Base-by-base conservation (phyloP, 2,797 vertebrate genomes). In the Lagocephalus sceleratus region DNA sequence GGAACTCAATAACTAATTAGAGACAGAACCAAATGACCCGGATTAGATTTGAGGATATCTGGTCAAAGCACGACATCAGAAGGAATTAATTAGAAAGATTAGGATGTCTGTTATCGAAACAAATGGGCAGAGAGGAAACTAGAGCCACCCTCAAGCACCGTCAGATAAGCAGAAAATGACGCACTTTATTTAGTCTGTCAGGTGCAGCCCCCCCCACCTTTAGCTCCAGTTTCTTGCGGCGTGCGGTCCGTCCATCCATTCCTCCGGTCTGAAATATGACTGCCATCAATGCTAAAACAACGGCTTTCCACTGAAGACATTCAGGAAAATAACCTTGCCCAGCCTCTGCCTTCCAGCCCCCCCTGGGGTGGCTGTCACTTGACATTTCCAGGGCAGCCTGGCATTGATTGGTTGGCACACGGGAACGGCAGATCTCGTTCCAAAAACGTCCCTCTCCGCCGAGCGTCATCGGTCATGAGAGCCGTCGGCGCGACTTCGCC, bases 1-100 rank as follows among this genome's bases (percentile, higher is more conserved):
- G 19, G 71, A 85, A 74, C 67, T 83, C 83, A 69, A 85, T 89
- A 85, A 85, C 84, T 83, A 86, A 85, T 87, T 83, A 89, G 58
- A 77, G 62, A 61, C 54, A 19, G 47, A 67, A 67, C 56, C 52
- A 68, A 85, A 85, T 81, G 68, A 84, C 83, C 78, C 52, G 72
- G 75, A 85, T 87, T 84, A 73, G 78, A 81, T 81, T 73, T 69
- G 66, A 68, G 66, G 78, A 81, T 79, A 78, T 76, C 74, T 74
- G 81, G 67, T 76, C 79, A 67, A 72, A 63, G 46, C 29, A 45
- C 60, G 23, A 57, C 65, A 62, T 71, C 75, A 65, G 74, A 66
- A 79, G 60, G 71, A 84, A 82, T 86, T 75, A 82, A 88, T 85
- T 80, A 78, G 53, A 68, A 63, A 78, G 79, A 85, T 87, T 86